These are phyloP conservation scores for Gorsachius magnificus DNA, from an alignment of 2,797 vertebrate genomes.

Conservation along the genomic window DNA sequence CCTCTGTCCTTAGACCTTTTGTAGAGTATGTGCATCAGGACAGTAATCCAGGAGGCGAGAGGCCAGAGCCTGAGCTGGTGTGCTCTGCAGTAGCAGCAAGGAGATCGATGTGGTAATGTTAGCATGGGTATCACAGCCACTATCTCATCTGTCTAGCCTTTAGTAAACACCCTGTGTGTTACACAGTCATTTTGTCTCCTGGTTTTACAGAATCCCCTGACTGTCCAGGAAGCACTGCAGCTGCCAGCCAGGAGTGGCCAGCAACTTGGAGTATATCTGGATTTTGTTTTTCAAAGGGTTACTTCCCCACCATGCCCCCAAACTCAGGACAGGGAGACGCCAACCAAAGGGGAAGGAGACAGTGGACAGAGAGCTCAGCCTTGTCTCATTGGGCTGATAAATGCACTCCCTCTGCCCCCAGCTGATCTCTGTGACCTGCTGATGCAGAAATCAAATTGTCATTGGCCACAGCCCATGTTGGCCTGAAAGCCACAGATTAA, in stretches of 20 bases:
- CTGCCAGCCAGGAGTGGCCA: not conserved
- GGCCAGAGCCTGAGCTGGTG: not conserved
- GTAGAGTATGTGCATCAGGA: not conserved
- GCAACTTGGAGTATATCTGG: not conserved
- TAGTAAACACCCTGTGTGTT: not conserved
- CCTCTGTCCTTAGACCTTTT: not conserved
- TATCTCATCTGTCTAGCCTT: not conserved
- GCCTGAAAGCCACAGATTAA: constrained; percentile 46
- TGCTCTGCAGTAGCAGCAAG: not conserved
- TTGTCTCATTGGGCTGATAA: constrained; percentile 16
- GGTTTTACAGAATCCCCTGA: not conserved
- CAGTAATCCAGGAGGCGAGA: not conserved
- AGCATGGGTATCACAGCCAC: not conserved
- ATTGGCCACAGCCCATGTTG: constrained; percentile 15
- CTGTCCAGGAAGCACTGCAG: not conserved
- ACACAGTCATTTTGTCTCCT: not conserved
- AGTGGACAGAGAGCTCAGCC: not conserved
- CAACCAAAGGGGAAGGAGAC: not conserved
- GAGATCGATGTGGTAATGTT: not conserved
- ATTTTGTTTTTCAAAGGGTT: not conserved
- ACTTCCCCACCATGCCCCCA: not conserved
- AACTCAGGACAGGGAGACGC: not conserved
- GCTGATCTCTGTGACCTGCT: constrained; percentile 36
- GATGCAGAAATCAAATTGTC: constrained; percentile 19
- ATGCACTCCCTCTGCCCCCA: not conserved